Base-by-base conservation (phyloP, 1,140 invertebrate species). In the Drosophila pruinosa region DNA sequence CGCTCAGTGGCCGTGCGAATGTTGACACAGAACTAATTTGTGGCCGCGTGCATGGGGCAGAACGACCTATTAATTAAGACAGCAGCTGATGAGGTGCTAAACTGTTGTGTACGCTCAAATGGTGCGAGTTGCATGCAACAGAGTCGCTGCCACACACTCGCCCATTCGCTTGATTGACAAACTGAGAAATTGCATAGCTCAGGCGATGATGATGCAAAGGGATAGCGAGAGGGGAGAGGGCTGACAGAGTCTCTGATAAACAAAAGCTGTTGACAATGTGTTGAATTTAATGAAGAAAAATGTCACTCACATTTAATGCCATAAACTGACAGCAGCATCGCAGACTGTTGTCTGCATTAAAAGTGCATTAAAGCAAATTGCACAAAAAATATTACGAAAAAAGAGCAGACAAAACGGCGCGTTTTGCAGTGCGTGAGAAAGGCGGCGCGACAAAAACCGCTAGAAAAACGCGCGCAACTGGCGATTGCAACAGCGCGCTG, bases 21-120 rank as follows among this genome's bases (percentile, higher is more conserved):
- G 79, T 78, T 56, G 75, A 73, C 75, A 76, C 68, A 78, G 75
- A 34, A 61, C 36, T 48, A 53, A 80, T 86, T 80, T 67, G 80
- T 81, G 76, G 73, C 68, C 58, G 5, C 54, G 47, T 59, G 69
- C 57, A 78, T 85, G 59, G 17, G 68, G 59, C 75, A 72, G 58
- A 85, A 76, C 81, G 76, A 50, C 22, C 59, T 57, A 79, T 71
- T 77, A 85, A 86, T 86, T 86, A 64, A 70, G 72, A 15, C 54
- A 75, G 58, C 62, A 52, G 57, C 47, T 68, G 28, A 80, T 85
- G 63, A 71, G 82, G 77, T 88, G 81, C 53, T 88, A 88, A 85
- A 74, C 39, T 67, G 73, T 68, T 59, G 72, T 12, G 69, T 65
- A 7, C 34, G 17, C 15, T 61, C 53, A 47, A 72, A 68, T 56